Evolutionary conservation across 2,888 invertebrate species (phyloP), one percentile per base, ranked within the genome.

Genomic region (Idaea biselata): DNA sequence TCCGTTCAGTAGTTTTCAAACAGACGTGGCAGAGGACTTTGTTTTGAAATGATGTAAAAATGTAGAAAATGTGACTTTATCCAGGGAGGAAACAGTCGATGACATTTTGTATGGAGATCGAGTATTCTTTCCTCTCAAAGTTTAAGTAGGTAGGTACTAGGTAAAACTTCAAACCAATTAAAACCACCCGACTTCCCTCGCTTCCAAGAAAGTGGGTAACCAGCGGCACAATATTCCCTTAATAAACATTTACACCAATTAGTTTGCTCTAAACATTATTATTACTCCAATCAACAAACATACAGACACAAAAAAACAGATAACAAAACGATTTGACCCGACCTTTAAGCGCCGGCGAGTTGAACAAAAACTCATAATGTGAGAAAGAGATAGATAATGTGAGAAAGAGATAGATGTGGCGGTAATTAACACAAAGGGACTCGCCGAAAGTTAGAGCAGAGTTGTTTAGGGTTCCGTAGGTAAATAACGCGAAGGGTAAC

Each of bases 201-300:
- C 17, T 55, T 55, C 55, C 16, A 17, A 55, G 55, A 55, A 55
- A 55, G 55, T 55, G 14, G 16, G 55, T 8, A 17, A 55, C 11
- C n/a, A 53, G 25, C 53, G 11, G n/a, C 53, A 16, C 73, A 69
- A 80, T 89, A 84, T 82, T 88, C 89, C 44, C 86, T 87, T 82
- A 91, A 91, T 90, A 88, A 87, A 88, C 87, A 83, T 87, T 86
- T 88, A 88, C 87, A 89, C 85, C 89, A 90, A 91, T 91, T 91
- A 90, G 89, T 84, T 80, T 75, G 68, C 72, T 77, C 78, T 88
- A 90, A 91, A 89, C 88, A 88, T 89, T 89, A 83, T 91, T 89
- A 91, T 91, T 88, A 91, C 79, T 82, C 77, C 74, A 77, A 81
- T 81, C 85, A 88, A 79, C 80, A 80, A 76, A 82, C 84, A 82